Evolutionary conservation across 1,140 invertebrate species (phyloP).

Genomic region (Phymastichus coffea): DNA sequence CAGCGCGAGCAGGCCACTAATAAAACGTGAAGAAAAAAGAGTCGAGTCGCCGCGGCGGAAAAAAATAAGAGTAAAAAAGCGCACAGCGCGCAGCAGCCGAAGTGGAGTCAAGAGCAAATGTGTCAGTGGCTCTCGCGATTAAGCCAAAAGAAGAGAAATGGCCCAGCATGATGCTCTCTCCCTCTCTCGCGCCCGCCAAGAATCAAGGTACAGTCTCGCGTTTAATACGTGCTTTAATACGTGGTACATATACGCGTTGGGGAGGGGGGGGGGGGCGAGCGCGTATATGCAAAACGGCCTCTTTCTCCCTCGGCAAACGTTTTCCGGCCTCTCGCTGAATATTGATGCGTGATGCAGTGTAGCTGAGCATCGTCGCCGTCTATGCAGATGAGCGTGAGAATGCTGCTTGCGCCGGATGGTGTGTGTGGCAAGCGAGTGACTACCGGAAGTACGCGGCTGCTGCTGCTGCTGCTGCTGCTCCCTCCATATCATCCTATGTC

Average conservation of each 20-base stretch:
- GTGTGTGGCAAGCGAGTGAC: slow-evolving; percentile 4
- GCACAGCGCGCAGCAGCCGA: background rate
- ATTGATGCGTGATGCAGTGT: slow-evolving; percentile 46
- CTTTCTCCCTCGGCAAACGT: slow-evolving; percentile 39
- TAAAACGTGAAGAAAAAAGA: slow-evolving; percentile 21
- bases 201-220: no score
- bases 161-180: no score
- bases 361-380: slow-evolving; percentile 27
- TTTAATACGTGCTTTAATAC: no score
- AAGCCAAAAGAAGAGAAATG: slow-evolving; percentile 1
- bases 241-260: no score
- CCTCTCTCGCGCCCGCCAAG: no score
- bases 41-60: background rate
- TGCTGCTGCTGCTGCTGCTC: background rate
- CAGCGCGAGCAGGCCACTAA: background rate
- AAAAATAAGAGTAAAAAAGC: slow-evolving; percentile 7
- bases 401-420: slow-evolving; percentile 50
- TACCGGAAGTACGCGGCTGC: no score
- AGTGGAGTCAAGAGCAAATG: background rate
- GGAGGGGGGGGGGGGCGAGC: slow-evolving; percentile 45
- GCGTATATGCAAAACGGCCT: slow-evolving; percentile 47
- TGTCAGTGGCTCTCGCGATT: no score
- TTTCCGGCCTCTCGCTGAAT: slow-evolving; percentile 46
- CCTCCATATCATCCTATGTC: background rate
- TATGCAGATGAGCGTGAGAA: slow-evolving; percentile 57